A percentile compares a stretch with the other conserved stretches of the same genome.
Conservation (phyloP, 1,140 invertebrate genomes). For the Leguminivora glycinivorella region DNA sequence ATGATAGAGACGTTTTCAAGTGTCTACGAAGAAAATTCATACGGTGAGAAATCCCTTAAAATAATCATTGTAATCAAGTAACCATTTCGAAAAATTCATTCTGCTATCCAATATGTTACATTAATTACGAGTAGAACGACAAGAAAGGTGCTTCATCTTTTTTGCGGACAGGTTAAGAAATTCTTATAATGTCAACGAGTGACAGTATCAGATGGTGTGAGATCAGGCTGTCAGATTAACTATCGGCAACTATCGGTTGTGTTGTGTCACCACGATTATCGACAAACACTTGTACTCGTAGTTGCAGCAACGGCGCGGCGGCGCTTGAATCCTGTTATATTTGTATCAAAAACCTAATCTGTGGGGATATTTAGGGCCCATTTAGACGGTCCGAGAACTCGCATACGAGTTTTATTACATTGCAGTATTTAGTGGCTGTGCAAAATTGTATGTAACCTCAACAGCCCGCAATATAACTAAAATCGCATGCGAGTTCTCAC, state of each 20-base stretch:
- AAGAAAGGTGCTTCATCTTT: not conserved
- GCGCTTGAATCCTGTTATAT: not conserved
- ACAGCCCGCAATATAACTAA: no score
- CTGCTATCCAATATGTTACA: not conserved
- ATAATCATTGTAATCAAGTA: no score
- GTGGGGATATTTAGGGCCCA: no score
- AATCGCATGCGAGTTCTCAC: no score
- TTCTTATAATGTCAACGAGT: slow-evolving; percentile 15
- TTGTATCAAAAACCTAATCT: not conserved
- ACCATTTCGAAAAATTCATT: no score
- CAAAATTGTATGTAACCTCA: no score
- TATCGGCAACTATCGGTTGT: slow-evolving; percentile 9
- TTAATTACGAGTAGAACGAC: not conserved
- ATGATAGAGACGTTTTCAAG: no score
- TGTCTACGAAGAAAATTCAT: no score
- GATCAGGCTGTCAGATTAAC: slow-evolving; percentile 21
- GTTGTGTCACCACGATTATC: slow-evolving; percentile 17
- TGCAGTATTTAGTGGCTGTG: no score
- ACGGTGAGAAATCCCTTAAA: no score
- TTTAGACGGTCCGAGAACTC: no score
- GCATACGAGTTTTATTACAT: no score
- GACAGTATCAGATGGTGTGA: slow-evolving; percentile 23
- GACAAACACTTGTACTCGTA: slow-evolving; percentile 7
- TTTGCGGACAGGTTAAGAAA: slow-evolving; percentile 16
- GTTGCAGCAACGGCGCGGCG: not conserved